These are phyloP conservation scores for Spilogale gracilis DNA, from an alignment of 2,113 vertebrate species.

Conservation along the genomic window DNA sequence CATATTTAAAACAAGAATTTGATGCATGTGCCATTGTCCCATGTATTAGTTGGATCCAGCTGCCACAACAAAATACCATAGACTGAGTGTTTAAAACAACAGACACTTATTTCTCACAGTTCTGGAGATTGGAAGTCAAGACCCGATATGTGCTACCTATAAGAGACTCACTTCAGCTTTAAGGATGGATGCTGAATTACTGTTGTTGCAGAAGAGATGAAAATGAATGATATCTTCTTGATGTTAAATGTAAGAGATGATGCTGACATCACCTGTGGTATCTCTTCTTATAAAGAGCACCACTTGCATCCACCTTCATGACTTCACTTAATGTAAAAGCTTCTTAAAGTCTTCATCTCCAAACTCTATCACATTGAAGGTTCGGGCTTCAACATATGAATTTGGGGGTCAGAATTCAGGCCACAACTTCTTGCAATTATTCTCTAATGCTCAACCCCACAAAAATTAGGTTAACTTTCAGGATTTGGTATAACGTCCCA, in stretches of 20 bases:
- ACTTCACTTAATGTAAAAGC: neutral
- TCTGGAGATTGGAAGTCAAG: neutral
- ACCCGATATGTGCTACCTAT: neutral
- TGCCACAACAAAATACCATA: neutral
- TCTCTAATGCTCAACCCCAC: neutral
- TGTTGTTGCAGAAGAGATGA: neutral
- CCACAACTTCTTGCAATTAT: neutral
- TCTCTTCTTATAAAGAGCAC: neutral
- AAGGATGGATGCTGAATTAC: neutral
- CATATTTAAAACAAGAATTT: neutral
- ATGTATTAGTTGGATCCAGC: neutral
- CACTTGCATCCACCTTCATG: neutral
- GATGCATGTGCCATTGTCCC: neutral
- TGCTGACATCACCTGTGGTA: neutral
- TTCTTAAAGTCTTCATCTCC: neutral
- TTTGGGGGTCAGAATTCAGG: neutral
- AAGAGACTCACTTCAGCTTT: neutral
- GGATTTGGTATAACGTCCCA: neutral
- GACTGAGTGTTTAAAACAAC: neutral
- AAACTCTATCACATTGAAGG: neutral
- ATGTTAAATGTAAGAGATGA: neutral
- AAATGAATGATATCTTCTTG: neutral
- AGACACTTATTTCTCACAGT: neutral
- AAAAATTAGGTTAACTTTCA: neutral
- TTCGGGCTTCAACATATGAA: neutral